A percentile compares a stretch with the other conserved stretches of the same genome.
These are phyloP conservation scores for Chymomyza amoena DNA, from an alignment of 2,888 invertebrate species.

Conservation along the genomic window DNA sequence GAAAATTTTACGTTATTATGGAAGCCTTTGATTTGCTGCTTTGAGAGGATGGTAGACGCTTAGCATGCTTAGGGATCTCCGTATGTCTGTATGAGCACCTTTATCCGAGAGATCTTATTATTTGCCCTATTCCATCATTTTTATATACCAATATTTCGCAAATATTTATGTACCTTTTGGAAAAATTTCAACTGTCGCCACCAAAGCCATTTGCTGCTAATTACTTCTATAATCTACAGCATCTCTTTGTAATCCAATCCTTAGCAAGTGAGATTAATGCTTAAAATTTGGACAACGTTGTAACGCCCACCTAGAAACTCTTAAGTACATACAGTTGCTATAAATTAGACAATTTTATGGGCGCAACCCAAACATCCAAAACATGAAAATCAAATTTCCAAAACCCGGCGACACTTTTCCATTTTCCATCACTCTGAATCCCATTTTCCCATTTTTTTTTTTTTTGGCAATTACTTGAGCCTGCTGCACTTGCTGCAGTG, in stretches of 20 bases:
- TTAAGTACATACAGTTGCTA: not conserved
- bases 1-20: too few relatives aligned
- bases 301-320: not conserved
- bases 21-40: too few relatives aligned
- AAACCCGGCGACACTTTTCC: constrained; percentile 1
- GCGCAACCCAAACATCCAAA: constrained; percentile 61
- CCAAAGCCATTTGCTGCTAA: not conserved
- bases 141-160: too few relatives aligned
- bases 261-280: not conserved
- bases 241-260: not conserved
- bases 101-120: too few relatives aligned
- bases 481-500: constrained; percentile 3
- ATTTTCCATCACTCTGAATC: not conserved
- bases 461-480: constrained; percentile 50
- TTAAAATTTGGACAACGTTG: not conserved
- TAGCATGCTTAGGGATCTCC: too few relatives aligned
- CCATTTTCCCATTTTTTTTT: too few relatives aligned
- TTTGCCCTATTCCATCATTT: too few relatives aligned
- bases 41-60: too few relatives aligned
- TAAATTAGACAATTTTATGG: constrained; percentile 39
- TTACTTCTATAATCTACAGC: not conserved
- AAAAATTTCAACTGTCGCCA: too few relatives aligned
- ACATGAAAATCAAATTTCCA: constrained; percentile 68
- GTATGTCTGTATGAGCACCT: too few relatives aligned
- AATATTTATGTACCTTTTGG: too few relatives aligned